These are phyloP conservation scores for Leptopilina boulardi DNA, from an alignment of 1,140 invertebrate species.

Conservation along the genomic window DNA sequence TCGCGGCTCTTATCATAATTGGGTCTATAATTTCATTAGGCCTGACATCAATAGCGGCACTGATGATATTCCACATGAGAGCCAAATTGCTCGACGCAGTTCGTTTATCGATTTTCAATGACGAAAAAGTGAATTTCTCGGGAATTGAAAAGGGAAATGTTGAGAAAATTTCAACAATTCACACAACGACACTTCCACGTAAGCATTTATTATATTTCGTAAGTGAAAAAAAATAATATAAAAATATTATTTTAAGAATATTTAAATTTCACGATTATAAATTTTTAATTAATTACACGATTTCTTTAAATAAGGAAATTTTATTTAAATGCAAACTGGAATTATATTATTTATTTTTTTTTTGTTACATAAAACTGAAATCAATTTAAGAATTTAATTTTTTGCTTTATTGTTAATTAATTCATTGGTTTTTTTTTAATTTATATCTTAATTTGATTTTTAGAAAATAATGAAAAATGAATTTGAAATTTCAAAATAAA, in stretches of 20 bases:
- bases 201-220: slow-evolving; percentile 36
- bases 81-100: slow-evolving; percentile 69
- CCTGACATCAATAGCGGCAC: slow-evolving; percentile 65
- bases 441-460: too few species aligned
- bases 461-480: too few species aligned
- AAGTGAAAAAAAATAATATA: too few species aligned
- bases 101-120: slow-evolving; percentile 66
- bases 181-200: slow-evolving; percentile 48
- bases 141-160: slow-evolving; percentile 38
- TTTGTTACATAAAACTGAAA: not conserved
- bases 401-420: not conserved
- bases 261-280: not conserved
- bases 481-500: too few species aligned
- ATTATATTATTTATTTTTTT: not conserved
- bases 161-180: slow-evolving; percentile 7
- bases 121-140: slow-evolving; percentile 51
- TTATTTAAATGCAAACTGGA: not conserved
- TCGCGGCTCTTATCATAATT: slow-evolving; percentile 67
- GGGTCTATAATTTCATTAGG: slow-evolving; percentile 70
- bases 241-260: not conserved
- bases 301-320: not conserved
- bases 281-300: not conserved
- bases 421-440: not conserved
- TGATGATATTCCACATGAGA: slow-evolving; percentile 70
- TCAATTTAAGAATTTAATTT: not conserved